Percentiles rank a stretch among this genome's conserved stretches.
Conservation (phyloP, 35 echinoderm and acorn worm genomes). For the Apostichopus californicus region DNA sequence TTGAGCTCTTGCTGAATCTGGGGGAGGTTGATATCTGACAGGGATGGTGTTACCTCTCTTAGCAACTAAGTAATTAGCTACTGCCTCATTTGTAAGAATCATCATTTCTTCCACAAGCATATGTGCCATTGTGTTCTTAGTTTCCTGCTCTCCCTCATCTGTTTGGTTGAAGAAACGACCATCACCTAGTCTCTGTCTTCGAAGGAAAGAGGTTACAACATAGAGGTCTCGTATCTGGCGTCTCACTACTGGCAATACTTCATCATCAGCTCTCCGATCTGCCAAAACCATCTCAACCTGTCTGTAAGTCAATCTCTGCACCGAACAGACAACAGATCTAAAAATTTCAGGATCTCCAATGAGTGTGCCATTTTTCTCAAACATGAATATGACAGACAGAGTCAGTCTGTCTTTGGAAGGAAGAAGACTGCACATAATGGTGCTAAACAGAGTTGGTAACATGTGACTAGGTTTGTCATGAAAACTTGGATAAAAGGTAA, state of each 20-base stretch:
- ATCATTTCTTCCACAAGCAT: too few species aligned
- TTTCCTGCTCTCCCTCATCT: too few species aligned
- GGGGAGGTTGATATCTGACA: background rate
- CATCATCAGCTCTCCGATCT: background rate
- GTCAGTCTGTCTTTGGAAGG: background rate
- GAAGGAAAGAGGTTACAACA: constrained; percentile 37
- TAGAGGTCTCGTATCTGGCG: constrained; percentile 38
- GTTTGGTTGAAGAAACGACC: too few species aligned
- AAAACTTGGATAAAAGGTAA: background rate
- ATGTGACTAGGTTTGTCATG: background rate
- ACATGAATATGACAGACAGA: background rate
- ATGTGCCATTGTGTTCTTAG: too few species aligned
- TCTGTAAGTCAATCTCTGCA: constrained; percentile 19
- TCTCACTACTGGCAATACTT: constrained; percentile 60
- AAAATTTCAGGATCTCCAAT: background rate
- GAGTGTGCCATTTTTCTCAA: background rate
- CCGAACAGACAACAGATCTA: background rate
- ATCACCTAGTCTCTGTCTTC: constrained; percentile 2
- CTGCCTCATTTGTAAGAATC: too few species aligned
- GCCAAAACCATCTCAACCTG: background rate
- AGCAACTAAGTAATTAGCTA: too few species aligned
- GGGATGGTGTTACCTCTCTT: too few species aligned
- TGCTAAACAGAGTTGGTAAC: background rate
- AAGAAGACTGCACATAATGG: background rate
- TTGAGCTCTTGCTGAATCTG: constrained; percentile 54